Evolutionary conservation across 2,113 vertebrate genomes (phyloP).

Genomic region (Eurypyga helias): DNA sequence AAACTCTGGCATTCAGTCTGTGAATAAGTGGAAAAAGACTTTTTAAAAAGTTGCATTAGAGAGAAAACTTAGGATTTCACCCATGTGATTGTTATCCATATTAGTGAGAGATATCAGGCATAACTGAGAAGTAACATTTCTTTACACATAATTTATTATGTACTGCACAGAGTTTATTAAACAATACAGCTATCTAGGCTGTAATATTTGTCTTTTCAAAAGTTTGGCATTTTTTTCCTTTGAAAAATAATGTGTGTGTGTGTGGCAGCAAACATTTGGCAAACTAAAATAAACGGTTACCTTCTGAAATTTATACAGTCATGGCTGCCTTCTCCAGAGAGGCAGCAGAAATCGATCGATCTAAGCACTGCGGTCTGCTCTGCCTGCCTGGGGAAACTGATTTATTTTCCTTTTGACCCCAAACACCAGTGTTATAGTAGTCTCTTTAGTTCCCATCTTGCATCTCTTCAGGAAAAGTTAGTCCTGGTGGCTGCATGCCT

Average conservation of each 20-base stretch:
- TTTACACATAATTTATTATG: neutral
- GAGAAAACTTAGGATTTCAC: neutral
- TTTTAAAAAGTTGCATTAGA: neutral
- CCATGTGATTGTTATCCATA: neutral
- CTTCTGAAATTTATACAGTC: neutral
- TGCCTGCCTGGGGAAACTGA: neutral
- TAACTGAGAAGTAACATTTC: neutral
- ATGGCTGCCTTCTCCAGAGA: neutral
- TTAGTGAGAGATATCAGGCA: neutral
- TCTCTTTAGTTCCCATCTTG: neutral
- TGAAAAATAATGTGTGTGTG: neutral
- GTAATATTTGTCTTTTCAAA: neutral
- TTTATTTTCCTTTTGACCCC: neutral
- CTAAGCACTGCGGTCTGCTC: neutral
- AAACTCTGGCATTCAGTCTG: neutral
- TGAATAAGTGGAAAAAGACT: neutral
- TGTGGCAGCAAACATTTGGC: neutral
- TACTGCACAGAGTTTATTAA: neutral
- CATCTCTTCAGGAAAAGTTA: neutral
- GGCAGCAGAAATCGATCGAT: neutral
- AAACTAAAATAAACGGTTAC: neutral
- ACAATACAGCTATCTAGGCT: neutral
- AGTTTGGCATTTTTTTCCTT: neutral
- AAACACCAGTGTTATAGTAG: neutral
- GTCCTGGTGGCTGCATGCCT: neutral